Evolutionary conservation across 2,888 invertebrate species (phyloP).

Genomic region (Heterodera filipjevi): DNA sequence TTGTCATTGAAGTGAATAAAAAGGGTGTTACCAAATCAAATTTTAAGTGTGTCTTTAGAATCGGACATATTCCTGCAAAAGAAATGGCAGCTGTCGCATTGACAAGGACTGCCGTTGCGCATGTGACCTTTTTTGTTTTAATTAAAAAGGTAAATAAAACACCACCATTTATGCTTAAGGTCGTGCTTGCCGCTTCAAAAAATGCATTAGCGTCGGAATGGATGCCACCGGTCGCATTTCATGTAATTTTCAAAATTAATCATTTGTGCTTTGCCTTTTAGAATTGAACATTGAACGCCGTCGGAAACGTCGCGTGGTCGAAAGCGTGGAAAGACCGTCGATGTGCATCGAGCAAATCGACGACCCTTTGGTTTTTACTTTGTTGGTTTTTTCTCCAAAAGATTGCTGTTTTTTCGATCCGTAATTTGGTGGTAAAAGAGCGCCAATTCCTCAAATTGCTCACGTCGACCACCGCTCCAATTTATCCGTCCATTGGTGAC

Average conservation of each 20-base stretch:
- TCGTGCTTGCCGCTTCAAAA: constrained; percentile 67
- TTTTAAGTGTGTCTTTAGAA: constrained; percentile 41
- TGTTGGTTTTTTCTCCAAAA: background rate
- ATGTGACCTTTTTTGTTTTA: constrained; percentile 56
- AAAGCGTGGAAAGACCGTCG: constrained; percentile 39
- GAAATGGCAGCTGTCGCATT: constrained; percentile 65
- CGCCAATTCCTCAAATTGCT: constrained; percentile 45
- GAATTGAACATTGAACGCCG: constrained; percentile 62
- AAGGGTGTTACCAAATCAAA: background rate
- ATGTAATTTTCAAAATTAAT: constrained; percentile 34
- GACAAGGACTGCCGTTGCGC: constrained; percentile 68
- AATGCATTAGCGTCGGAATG: constrained; percentile 68
- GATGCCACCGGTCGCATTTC: constrained; percentile 58
- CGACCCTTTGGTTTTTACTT: constrained; percentile 47
- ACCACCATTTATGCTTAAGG: constrained; percentile 39
- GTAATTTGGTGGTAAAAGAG: constrained; percentile 43
- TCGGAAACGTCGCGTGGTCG: constrained; percentile 55
- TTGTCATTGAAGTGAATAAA: constrained; percentile 50
- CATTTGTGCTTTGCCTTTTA: constrained; percentile 37
- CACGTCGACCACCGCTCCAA: constrained; percentile 48
- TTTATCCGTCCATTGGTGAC: constrained; percentile 43
- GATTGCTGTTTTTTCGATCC: constrained; percentile 30
- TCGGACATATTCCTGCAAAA: constrained; percentile 60
- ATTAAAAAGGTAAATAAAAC: background rate
- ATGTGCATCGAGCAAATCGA: constrained; percentile 36